Conservation (phyloP, 2,888 invertebrate species). For the Xylocampa areola region DNA sequence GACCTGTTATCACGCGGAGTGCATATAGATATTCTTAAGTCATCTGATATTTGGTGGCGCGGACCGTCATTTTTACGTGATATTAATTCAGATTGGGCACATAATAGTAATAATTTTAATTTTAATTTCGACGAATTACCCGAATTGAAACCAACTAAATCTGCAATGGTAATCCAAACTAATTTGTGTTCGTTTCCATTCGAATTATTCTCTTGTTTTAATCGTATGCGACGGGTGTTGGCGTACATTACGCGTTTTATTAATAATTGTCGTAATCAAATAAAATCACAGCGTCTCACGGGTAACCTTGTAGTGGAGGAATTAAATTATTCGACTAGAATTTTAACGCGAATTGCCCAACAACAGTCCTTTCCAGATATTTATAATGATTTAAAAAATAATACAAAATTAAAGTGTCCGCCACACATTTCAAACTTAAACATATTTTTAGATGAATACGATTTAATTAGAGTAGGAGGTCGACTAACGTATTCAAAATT, state of each 20-base stretch:
- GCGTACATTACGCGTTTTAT: slow-evolving; percentile 9
- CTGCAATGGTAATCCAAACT: too few species aligned
- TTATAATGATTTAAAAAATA: not conserved
- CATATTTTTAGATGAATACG: slow-evolving; percentile 2
- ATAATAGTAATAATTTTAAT: not conserved
- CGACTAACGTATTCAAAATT: slow-evolving; percentile 5
- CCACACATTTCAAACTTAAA: slow-evolving; percentile 15
- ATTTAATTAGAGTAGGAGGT: slow-evolving; percentile 12
- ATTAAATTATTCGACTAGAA: slow-evolving; percentile 3
- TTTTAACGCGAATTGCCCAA: slow-evolving; percentile 11
- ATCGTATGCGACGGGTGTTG: slow-evolving; percentile 7
- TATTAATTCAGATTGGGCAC: not conserved
- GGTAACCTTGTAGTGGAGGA: not conserved
- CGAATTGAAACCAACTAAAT: not conserved
- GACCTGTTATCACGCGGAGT: slow-evolving; percentile 20
- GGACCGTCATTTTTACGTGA: slow-evolving; percentile 18
- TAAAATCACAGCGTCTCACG: slow-evolving; percentile 3
- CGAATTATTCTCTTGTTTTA: not conserved
- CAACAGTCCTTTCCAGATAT: not conserved
- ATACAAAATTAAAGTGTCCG: not conserved
- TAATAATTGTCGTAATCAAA: slow-evolving; percentile 1
- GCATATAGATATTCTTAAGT: not conserved
- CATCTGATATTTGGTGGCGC: slow-evolving; percentile 15
- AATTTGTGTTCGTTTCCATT: too few species aligned
- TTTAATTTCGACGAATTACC: slow-evolving; percentile 2